Evolutionary conservation across 2,797 vertebrate species (phyloP), one percentile per base, ranked within the genome.

Genomic region (Prunella strophiata): DNA sequence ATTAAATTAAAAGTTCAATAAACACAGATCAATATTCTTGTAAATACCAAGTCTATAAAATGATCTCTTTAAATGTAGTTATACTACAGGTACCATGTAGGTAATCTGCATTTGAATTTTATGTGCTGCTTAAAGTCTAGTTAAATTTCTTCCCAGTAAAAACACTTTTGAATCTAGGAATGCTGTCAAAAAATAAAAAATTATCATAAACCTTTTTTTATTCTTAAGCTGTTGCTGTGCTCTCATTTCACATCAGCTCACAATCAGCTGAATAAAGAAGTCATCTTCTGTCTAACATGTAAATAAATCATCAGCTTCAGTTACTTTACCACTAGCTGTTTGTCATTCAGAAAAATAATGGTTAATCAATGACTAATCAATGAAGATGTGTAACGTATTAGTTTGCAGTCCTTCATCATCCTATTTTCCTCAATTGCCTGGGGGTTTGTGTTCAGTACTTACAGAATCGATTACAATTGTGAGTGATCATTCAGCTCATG

Each of bases 271-370:
- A 97, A 97, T 98, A 97, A 98, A 98, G 98, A 98, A 98, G 97
- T 98, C 97, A 94, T 96, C 96, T 97, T 95, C 97, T 94, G 95
- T 95, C 97, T 97, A 96, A 98, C 97, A 97, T 98, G 98, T 98
- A 98, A 98, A 98, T 98, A 98, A 98, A 98, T 98, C 98, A 98
- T 96, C 97, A 96, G 97, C 97, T 97, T 98, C 98, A 98, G 97
- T 98, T 98, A 98, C 98, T 98, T 98, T 97, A 98, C 98, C 97
- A 95, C 98, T 97, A 96, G 98, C 98, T 98, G 98, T 98, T 98
- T 98, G 98, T 98, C 98, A 98, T 98, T 98, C 98, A 98, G 98
- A 93, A 98, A 98, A 98, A 98, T 98, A 98, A 98, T 98, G 98
- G 98, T 98, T 98, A 98, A 98, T 98, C 98, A 97, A 98, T 98